These are phyloP conservation scores for Helicoverpa armigera DNA, from an alignment of 1,140 invertebrate genomes.

Conservation along the genomic window DNA sequence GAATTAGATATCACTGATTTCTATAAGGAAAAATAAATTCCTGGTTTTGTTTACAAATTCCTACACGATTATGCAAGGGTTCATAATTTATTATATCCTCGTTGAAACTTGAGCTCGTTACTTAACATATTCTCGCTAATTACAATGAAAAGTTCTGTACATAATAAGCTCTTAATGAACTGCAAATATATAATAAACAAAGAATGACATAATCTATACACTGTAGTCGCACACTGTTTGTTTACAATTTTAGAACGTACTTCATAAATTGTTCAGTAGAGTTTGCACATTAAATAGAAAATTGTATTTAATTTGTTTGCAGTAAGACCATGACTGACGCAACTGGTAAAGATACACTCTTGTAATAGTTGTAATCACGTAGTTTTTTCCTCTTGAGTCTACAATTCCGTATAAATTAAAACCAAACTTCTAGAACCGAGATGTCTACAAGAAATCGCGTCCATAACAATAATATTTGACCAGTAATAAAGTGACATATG, in stretches of 20 bases:
- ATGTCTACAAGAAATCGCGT: constrained; percentile 27
- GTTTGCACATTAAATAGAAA: constrained; percentile 20
- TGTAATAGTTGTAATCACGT: not conserved
- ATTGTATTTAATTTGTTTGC: constrained; percentile 11
- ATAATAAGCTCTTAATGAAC: not conserved
- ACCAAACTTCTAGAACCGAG: not conserved
- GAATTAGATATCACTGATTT: not conserved
- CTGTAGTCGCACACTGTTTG: not conserved
- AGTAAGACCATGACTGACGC: not conserved
- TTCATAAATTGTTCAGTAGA: constrained; percentile 20
- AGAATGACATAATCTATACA: not conserved
- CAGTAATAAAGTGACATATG: constrained; percentile 15
- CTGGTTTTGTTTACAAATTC: not conserved
- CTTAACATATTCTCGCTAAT: not conserved
- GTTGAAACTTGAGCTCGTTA: not conserved
- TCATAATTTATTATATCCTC: not conserved
- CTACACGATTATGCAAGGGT: not conserved
- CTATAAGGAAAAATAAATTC: not conserved
- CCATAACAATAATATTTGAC: constrained; percentile 27
- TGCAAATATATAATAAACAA: constrained; percentile 13
- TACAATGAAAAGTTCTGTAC: constrained; percentile 8
- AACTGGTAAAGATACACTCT: constrained; percentile 4
- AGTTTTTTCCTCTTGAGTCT: not conserved
- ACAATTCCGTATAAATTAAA: not conserved
- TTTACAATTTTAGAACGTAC: constrained; percentile 8